These are phyloP conservation scores for Galaxias olidus DNA, from an alignment of 2,797 vertebrate genomes.

Conservation along the genomic window DNA sequence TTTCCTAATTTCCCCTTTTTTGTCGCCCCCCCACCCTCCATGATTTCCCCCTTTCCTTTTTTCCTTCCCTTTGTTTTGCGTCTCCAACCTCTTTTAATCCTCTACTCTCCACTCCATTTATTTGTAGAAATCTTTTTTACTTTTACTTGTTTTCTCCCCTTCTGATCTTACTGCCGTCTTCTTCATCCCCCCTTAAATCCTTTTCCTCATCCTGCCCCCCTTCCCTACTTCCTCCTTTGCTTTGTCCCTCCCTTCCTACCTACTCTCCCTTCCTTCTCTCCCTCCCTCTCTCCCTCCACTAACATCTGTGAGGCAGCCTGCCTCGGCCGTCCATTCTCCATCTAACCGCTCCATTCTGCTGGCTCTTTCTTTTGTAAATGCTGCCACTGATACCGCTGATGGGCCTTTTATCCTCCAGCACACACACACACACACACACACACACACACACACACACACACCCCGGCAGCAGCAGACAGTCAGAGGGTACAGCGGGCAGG, in stretches of 20 bases:
- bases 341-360: slow-evolving; percentile 87
- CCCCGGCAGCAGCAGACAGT: neutral
- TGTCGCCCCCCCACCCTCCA: too few relatives aligned
- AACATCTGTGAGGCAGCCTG: slow-evolving; percentile 90
- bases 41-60: too few relatives aligned
- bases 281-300: slow-evolving; percentile 78
- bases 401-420: slow-evolving; percentile 50
- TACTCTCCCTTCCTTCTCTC: slow-evolving; percentile 31
- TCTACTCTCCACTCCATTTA: too few relatives aligned
- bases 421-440: slow-evolving; percentile 10
- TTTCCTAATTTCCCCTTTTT: too few relatives aligned
- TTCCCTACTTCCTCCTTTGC: slow-evolving; percentile 78
- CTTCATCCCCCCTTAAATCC: neutral
- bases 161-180: too few relatives aligned
- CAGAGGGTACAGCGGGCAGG: neutral
- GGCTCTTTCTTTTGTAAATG: slow-evolving; percentile 88
- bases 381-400: slow-evolving; percentile 66
- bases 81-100: too few relatives aligned
- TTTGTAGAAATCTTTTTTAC: too few relatives aligned
- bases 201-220: slow-evolving; percentile 2
- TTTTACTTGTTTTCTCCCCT: too few relatives aligned
- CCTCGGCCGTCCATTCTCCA: slow-evolving; percentile 80
- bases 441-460: slow-evolving; percentile 8
- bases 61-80: too few relatives aligned
- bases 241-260: slow-evolving; percentile 70